Base-by-base conservation (phyloP, 2,797 vertebrate genomes). In the Gymnodraco acuticeps region DNA sequence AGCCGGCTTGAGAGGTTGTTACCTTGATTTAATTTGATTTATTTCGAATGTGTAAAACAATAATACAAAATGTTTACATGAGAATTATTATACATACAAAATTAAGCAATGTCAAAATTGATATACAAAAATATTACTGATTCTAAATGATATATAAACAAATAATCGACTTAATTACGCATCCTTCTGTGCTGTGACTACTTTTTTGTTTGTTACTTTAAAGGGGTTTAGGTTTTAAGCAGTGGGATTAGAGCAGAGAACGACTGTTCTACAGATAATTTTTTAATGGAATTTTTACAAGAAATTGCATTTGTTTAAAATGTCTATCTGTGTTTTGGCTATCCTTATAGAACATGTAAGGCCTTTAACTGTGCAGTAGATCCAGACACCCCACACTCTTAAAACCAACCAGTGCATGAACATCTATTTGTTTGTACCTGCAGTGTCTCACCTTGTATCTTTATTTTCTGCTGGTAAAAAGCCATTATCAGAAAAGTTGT, bases 1-100 rank as follows among this genome's bases (percentile, higher is more conserved):
- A 71, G 56, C 65, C 19, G 65, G 19, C 43, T 69, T 13, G 42
- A 47, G 42, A 55, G 14, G 61, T 46, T 43, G 63, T 43, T 62
- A 16, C n/a, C 13, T 27, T 27, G 23, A 27, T 27, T 27, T 27
- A 23, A 27, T 3, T 27, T 3, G 23, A 27, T 27, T 27, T 27
- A 27, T 27, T 27, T 27, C 0, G 3, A 27, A 27, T 27, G 23
- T 27, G 23, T 27, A 27, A 27, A 27, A 27, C 23, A 27, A 27
- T 27, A 27, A 3, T 27, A 27, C 23, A 27, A 27, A 3, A 27
- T 27, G 3, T 27, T 27, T 27, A 27, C 23, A 27, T 27, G 23
- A 27, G 23, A 27, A 27, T 27, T 27, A 27, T 27, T 27, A 27
- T 27, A 27, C 23, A 27, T 27, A 27, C 23, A 27, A 27, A 27